These are phyloP conservation scores for Pluvianellus socialis DNA, from an alignment of 2,113 vertebrate species.

Conservation along the genomic window DNA sequence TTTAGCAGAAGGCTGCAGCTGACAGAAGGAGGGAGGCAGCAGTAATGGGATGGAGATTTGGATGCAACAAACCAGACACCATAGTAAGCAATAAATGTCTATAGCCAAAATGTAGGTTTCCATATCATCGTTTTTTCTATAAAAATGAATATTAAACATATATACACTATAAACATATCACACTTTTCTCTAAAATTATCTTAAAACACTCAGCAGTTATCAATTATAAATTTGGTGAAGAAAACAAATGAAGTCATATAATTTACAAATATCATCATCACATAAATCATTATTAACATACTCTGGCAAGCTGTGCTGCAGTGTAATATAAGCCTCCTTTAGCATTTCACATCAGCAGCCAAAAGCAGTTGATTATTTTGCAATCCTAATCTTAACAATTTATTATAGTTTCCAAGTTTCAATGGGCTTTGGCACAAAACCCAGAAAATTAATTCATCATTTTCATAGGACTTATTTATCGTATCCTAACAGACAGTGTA, in stretches of 20 bases:
- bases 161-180: neutral
- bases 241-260: neutral
- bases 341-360: neutral
- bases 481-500: neutral
- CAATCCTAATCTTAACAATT: neutral
- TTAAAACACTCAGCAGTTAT: neutral
- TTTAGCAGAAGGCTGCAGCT: neutral
- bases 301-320: neutral
- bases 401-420: neutral
- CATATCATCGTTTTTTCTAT: neutral
- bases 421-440: neutral
- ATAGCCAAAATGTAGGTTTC: neutral
- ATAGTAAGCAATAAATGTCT: neutral
- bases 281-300: neutral
- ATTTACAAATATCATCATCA: neutral
- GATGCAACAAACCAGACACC: neutral
- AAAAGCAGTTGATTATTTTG: neutral
- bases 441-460: neutral
- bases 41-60: neutral
- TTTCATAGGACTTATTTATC: neutral
- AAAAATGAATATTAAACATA: neutral
- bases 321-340: neutral
- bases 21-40: neutral
- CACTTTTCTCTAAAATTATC: neutral
- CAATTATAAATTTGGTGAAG: neutral